A percentile compares a stretch with the other conserved stretches of the same genome.
phyloP scores from a whole-genome alignment of 2,888 invertebrate genomes.

The Bimastos eiseni region DNA sequence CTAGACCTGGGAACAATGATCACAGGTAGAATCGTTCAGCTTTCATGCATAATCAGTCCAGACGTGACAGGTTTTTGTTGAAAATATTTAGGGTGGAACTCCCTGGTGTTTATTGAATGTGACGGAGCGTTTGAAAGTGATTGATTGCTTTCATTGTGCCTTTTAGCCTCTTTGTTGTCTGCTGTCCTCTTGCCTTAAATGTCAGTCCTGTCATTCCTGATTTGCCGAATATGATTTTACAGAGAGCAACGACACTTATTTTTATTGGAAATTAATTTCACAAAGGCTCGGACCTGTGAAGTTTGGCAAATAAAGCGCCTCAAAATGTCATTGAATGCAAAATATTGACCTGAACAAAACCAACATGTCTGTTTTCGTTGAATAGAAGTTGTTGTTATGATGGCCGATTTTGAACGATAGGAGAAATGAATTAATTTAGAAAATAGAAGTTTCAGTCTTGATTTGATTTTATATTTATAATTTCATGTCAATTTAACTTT shows the following conservation, averaged over 20 bases:
- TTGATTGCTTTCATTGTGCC: slow-evolving; percentile 5
- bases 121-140: neutral
- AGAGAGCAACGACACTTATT: neutral
- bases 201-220: neutral
- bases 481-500: neutral
- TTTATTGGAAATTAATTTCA: slow-evolving; percentile 13
- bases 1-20: neutral
- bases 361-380: neutral
- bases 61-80: slow-evolving; percentile 6
- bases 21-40: neutral
- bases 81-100: neutral
- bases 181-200: neutral
- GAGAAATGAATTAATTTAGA: neutral
- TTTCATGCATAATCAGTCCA: neutral
- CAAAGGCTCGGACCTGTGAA: slow-evolving; percentile 1
- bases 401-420: neutral
- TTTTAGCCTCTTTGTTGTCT: neutral
- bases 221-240: slow-evolving; percentile 13
- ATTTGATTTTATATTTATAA: neutral
- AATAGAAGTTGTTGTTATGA: neutral
- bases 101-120: neutral
- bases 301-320: neutral
- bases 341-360: neutral
- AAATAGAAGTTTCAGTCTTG: neutral
- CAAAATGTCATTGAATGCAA: neutral